Evolutionary conservation across 2,888 invertebrate species (phyloP), one percentile per base, ranked within the genome.

Genomic region (Hydropsyche betteni): DNA sequence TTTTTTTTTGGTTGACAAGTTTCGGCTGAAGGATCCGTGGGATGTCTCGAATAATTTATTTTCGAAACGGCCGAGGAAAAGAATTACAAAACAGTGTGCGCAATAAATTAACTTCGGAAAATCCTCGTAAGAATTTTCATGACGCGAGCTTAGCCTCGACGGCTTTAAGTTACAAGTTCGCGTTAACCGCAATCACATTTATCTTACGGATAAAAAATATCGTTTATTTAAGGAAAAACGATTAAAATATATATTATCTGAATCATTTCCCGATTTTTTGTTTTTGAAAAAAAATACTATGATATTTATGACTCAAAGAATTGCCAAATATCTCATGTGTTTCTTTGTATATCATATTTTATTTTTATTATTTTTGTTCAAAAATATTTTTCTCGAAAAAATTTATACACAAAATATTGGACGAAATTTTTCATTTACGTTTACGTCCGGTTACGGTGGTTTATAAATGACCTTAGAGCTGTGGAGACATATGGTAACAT

Each of bases 81-180:
- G 61, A 16, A 61, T 61, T 61, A 64, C 36, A 64, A 64, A 44
- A 44, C 7, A 36, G 24, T 36, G 64, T 36, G 64, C 44, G 44
- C 36, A 36, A 36, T 64, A 64, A 64, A 64, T 64, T 64, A 64
- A 64, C 64, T 64, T 64, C 64, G 36, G 58, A 64, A 61, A 64
- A 64, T 64, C 64, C 64, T 64, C 64, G 6, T 12, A 64, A 64
- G n/a, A 33, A 33, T 64, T 64, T 64, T 64, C 64, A 34, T 10
- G 36, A 36, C 64, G 64, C 34, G 5, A 36, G 36, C 64, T 64
- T 64, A 64, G 34, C 34, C 33, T 12, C 36, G 64, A 34, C 64
- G 10, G 61, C 16, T 64, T n/a, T 12, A 36, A 7, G 36, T 64
- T 64, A 33, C 36, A 36, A 36, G 64, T 36, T 64, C 34, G 33